A percentile compares a stretch with the other conserved stretches of the same genome.
These are phyloP conservation scores for Montifringilla adamsi DNA, from an alignment of 2,113 vertebrate species.

Conservation along the genomic window DNA sequence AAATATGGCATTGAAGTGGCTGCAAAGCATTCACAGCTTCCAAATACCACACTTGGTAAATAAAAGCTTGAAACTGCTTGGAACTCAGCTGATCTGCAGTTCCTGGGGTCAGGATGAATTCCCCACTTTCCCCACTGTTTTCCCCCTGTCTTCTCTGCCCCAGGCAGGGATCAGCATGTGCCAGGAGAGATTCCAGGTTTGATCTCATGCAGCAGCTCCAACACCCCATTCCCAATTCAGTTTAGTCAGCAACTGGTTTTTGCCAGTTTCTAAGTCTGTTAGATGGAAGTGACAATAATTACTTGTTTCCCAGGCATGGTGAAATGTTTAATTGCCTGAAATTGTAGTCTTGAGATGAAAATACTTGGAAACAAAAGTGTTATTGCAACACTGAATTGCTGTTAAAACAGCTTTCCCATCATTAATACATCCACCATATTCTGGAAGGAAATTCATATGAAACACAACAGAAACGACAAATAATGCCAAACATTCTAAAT, in stretches of 20 bases:
- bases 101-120: neutral
- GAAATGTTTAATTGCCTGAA: constrained; percentile 47
- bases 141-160: neutral
- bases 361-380: constrained; percentile 8
- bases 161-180: accelerated
- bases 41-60: neutral
- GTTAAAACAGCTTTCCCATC: neutral
- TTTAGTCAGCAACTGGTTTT: neutral
- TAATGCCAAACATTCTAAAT: neutral
- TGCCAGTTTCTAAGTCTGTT: constrained; percentile 10
- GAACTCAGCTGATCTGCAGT: neutral
- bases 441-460: neutral
- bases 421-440: neutral
- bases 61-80: neutral
- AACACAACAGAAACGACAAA: neutral
- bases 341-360: constrained; percentile 50
- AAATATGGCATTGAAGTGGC: neutral
- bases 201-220: neutral
- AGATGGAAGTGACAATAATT: constrained; percentile 13
- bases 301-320: neutral
- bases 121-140: neutral
- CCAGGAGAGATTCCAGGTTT: neutral
- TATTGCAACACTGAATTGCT: neutral
- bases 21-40: neutral
- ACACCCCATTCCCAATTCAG: neutral